Evolutionary conservation across 2,888 invertebrate genomes (phyloP).

Genomic region (Drosophila mayaguana): DNA sequence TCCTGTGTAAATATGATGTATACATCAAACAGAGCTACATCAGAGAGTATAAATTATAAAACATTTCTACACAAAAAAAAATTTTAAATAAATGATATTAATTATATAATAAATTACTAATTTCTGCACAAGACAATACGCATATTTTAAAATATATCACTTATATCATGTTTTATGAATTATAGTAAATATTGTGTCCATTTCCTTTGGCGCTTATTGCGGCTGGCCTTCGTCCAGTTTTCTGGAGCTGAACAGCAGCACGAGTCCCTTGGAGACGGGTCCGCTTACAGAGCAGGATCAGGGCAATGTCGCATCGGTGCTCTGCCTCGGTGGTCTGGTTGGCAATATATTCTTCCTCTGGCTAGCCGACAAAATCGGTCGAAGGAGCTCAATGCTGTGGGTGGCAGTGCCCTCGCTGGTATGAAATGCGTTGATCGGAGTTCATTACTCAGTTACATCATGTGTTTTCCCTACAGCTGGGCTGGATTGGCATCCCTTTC

Average conservation of each 20-base stretch:
- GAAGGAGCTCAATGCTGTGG: constrained; percentile 74
- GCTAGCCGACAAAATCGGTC: constrained; percentile 81
- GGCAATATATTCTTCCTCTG: constrained; percentile 83
- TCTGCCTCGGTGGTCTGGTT: constrained; percentile 81
- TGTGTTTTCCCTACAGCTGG: too few relatives aligned
- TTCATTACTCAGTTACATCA: too few relatives aligned
- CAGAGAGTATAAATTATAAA: too few relatives aligned
- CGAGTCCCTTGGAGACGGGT: constrained; percentile 79
- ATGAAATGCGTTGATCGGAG: too few relatives aligned
- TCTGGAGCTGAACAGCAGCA: constrained; percentile 72
- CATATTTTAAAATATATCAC: too few relatives aligned
- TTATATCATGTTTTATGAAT: background rate
- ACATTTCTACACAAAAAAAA: too few relatives aligned
- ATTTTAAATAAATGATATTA: too few relatives aligned
- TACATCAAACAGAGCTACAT: too few relatives aligned
- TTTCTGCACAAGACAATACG: too few relatives aligned
- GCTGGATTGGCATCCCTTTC: too few relatives aligned
- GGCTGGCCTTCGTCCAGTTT: constrained; percentile 84
- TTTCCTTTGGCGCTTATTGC: constrained; percentile 81
- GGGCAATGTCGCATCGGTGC: constrained; percentile 83
- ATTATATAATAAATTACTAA: too few relatives aligned
- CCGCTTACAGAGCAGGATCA: constrained; percentile 76
- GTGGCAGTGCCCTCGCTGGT: constrained; percentile 75
- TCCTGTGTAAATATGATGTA: too few relatives aligned
- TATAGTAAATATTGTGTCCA: constrained; percentile 73